Percentiles rank a stretch among this genome's conserved stretches.
Evolutionary conservation across 2,113 vertebrate species (phyloP).

Genomic region (Microcebus jonahi): DNA sequence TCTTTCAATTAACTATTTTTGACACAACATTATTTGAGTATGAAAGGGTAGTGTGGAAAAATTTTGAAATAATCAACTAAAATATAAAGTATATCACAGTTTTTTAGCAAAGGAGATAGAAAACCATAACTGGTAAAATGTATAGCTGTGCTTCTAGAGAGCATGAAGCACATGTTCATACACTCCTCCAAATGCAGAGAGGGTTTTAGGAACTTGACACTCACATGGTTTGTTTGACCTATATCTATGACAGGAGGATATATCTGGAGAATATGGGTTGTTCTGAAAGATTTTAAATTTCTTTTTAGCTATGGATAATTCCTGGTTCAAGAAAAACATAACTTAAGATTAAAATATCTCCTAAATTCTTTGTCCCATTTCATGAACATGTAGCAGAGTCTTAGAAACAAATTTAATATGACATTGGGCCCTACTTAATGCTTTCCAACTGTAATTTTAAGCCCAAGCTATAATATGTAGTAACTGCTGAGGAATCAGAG

Average conservation of each 20-base stretch:
- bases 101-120: background rate
- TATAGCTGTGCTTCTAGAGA: background rate
- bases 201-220: background rate
- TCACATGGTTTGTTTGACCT: background rate
- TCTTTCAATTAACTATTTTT: background rate
- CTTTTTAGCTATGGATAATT: slow-evolving; percentile 15
- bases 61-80: background rate
- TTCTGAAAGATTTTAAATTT: slow-evolving; percentile 45
- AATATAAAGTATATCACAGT: background rate
- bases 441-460: slow-evolving; percentile 47
- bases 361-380: slow-evolving; percentile 43
- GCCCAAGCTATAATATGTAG: background rate
- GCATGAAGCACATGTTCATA: background rate
- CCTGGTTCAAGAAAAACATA: slow-evolving; percentile 17
- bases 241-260: background rate
- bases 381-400: background rate
- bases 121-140: background rate
- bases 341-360: slow-evolving; percentile 23
- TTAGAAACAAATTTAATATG: slow-evolving; percentile 53
- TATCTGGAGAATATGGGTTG: background rate
- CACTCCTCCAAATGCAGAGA: background rate
- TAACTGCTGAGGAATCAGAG: background rate
- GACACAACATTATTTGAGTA: background rate
- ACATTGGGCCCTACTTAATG: background rate
- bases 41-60: background rate